Evolutionary conservation across 2,113 vertebrate genomes (phyloP), one percentile per base, ranked within the genome.

Genomic region (Hypomesus transpacificus): DNA sequence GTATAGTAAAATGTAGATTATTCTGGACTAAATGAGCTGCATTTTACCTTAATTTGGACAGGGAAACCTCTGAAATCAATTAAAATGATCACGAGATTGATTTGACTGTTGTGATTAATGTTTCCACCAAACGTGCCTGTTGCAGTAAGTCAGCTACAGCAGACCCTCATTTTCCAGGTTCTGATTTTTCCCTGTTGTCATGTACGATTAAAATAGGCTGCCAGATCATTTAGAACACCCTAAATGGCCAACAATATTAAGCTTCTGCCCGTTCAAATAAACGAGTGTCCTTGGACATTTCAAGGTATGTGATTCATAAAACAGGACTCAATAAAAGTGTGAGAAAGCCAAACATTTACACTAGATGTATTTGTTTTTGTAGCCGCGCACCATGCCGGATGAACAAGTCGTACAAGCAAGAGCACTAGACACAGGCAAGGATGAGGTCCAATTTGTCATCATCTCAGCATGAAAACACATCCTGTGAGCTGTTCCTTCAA

Each of bases 41-140:
- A 39, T 71, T 65, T 80, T 73, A 73, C 57, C 61, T 73, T 14
- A 16, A 46, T 11, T 14, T 52, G 39, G 65, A 69, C 68, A 71
- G 50, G 66, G 67, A 67, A 57, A 72, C 51, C 16, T 72, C 60
- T 24, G 77, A 57, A 63, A 20, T 20, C 11, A 80, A 89, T 82
- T 69, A 79, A 75, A 86, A 84, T 54, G 58, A 58, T 17, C 34
- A 58, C 61, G 76, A 75, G 82, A 82, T 81, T 63, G 8, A 82
- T 85, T 86, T 82, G 73, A 82, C 85, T 84, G 78, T 86, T 85
- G 83, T 82, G 84, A 89, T 87, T 85, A 82, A 85, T 84, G 81
- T 56, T 46, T 74, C 68, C 67, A 69, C 57, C 75, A 39, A 74
- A 75, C 53, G 31, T 24, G 73, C 75, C 77, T 56, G 70, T 78